Evolutionary conservation across 1,140 invertebrate genomes (phyloP).

Genomic region (Drosophila kurseongensis): DNA sequence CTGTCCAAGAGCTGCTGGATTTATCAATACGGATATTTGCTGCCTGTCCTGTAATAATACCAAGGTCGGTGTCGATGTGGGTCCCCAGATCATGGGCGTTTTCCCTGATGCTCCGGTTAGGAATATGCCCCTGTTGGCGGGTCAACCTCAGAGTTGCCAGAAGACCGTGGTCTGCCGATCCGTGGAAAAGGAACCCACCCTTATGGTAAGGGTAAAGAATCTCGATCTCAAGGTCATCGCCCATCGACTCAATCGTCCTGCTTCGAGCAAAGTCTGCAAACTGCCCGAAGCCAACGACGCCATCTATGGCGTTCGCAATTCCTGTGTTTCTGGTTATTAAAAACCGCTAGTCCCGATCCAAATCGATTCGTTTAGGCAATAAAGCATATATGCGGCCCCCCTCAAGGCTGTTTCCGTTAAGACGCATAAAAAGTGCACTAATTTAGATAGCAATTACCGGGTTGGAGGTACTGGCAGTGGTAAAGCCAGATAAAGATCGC

Average conservation of each 20-base stretch:
- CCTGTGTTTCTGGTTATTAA: conserved; percentile 20
- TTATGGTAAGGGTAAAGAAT: conserved; percentile 67
- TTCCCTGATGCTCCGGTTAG: conserved; percentile 45
- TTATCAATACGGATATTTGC: conserved; percentile 47
- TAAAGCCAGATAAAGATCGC: conserved; percentile 6
- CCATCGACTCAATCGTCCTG: conserved; percentile 55
- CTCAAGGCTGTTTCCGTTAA: conserved; percentile 40
- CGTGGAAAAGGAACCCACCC: conserved; percentile 62
- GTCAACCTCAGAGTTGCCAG: conserved; percentile 17
- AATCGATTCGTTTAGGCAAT: conserved; percentile 61
- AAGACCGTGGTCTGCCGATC: conserved; percentile 45
- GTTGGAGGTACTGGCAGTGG: not conserved
- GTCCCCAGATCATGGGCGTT: conserved; percentile 38
- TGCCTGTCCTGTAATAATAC: conserved; percentile 65
- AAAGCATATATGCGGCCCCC: conserved; percentile 30
- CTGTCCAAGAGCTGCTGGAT: conserved; percentile 69
- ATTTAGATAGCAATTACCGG: conserved; percentile 77
- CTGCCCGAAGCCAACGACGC: conserved; percentile 68
- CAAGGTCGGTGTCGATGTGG: conserved; percentile 58
- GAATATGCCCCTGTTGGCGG: not conserved
- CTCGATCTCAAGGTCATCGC: conserved; percentile 54
- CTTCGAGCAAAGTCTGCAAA: conserved; percentile 58
- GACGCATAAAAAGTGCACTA: conserved; percentile 70
- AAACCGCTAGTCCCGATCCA: conserved; percentile 13
- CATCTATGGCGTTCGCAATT: conserved; percentile 67